Evolutionary conservation across 2,797 vertebrate species (phyloP).

Genomic region (Macroramphosus scolopax): DNA sequence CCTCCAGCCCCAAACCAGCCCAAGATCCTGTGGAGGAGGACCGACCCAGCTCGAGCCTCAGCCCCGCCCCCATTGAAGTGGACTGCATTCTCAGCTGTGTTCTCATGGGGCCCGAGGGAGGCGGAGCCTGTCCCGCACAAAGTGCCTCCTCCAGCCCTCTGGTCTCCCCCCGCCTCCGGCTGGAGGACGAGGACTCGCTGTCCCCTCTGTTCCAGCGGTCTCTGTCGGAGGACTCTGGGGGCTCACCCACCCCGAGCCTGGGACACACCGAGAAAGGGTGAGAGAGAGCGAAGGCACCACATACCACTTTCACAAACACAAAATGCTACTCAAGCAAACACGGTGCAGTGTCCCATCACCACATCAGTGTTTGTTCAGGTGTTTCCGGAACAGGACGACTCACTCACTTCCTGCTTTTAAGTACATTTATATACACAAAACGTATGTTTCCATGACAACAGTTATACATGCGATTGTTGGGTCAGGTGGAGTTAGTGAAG

Average conservation of each 20-base stretch:
- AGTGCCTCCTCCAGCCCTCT: constrained; percentile 43
- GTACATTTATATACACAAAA: too few species aligned
- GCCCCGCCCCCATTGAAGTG: constrained; percentile 9
- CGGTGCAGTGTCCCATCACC: too few species aligned
- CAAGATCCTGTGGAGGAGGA: constrained; percentile 10
- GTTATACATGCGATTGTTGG: too few species aligned
- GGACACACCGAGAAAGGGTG: constrained; percentile 88
- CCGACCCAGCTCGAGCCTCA: not conserved
- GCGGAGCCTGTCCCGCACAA: not conserved
- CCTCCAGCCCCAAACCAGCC: constrained; percentile 2
- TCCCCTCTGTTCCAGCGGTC: constrained; percentile 82
- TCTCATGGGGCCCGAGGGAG: constrained; percentile 24
- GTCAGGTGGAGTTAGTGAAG: too few species aligned
- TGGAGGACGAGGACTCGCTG: constrained; percentile 73
- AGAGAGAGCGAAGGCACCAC: too few species aligned
- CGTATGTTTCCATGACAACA: too few species aligned
- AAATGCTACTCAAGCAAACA: too few species aligned
- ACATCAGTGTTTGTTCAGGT: too few species aligned
- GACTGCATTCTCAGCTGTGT: constrained; percentile 1
- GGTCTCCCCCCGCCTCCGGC: constrained; percentile 36
- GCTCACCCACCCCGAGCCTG: constrained; percentile 81
- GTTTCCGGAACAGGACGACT: too few species aligned
- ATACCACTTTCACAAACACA: too few species aligned
- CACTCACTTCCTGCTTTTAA: too few species aligned
- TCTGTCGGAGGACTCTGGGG: constrained; percentile 82